Evolutionary conservation across 2,113 vertebrate species (phyloP).

Genomic region (Gallinago undulata): DNA sequence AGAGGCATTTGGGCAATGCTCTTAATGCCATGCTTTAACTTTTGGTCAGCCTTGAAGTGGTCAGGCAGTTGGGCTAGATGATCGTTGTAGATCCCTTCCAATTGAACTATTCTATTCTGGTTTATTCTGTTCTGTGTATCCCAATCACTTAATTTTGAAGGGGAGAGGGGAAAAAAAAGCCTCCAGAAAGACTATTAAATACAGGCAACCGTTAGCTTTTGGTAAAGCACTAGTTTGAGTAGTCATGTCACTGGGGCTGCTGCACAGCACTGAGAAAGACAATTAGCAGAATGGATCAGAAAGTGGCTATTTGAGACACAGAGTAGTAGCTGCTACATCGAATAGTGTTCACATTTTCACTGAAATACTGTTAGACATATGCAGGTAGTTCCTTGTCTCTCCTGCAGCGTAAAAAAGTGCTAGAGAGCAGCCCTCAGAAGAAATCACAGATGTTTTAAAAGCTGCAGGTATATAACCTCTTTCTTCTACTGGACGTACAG

Average conservation of each 20-base stretch:
- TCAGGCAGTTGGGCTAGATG: not conserved
- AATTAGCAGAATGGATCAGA: too few relatives aligned
- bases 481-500: not conserved
- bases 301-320: not conserved
- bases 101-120: not conserved
- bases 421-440: not conserved
- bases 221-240: not conserved
- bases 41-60: not conserved
- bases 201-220: not conserved
- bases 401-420: not conserved
- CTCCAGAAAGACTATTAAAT: not conserved
- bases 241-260: accelerated
- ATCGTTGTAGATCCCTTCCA: not conserved
- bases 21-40: not conserved
- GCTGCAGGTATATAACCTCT: not conserved
- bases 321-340: not conserved
- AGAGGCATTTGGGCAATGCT: not conserved
- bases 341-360: not conserved
- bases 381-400: not conserved
- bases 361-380: not conserved
- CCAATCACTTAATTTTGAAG: not conserved
- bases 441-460: not conserved
- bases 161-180: not conserved
- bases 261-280: not conserved
- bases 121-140: not conserved